Conservation (phyloP, 2,797 vertebrate species). For the Vireo griseus region DNA sequence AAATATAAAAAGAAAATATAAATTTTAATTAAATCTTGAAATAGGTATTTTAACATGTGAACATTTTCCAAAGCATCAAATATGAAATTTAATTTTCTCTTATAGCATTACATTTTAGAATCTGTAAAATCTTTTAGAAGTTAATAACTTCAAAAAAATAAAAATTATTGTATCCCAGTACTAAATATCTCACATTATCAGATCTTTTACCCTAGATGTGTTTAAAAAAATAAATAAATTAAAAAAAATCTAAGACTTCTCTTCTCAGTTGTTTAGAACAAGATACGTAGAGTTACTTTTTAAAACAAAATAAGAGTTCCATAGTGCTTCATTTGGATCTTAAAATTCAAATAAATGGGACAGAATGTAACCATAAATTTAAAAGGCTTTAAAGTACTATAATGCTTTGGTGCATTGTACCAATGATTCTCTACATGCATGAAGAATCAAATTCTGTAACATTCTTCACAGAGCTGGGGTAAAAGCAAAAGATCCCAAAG, state of each 20-base stretch:
- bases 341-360: conserved; percentile 20
- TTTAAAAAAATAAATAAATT: conserved; percentile 24
- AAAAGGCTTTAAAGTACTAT: neutral
- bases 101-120: conserved; percentile 26
- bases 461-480: neutral
- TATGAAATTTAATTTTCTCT: conserved; percentile 28
- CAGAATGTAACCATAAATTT: neutral
- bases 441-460: neutral
- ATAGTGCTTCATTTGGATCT: neutral
- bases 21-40: conserved; percentile 66
- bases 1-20: conserved; percentile 72
- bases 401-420: conserved; percentile 35
- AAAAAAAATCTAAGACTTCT: neutral
- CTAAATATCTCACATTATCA: neutral
- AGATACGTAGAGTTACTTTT: neutral
- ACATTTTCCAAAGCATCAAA: conserved; percentile 18
- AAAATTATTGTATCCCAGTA: conserved; percentile 15
- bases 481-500: neutral
- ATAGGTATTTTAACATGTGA: conserved; percentile 49
- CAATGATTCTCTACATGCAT: neutral
- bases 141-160: conserved; percentile 13
- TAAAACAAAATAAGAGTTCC: neutral
- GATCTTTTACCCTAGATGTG: neutral
- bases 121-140: conserved; percentile 43
- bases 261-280: neutral